These are phyloP conservation scores for Baronia brevicornis DNA, from an alignment of 2,888 invertebrate genomes.

Conservation along the genomic window DNA sequence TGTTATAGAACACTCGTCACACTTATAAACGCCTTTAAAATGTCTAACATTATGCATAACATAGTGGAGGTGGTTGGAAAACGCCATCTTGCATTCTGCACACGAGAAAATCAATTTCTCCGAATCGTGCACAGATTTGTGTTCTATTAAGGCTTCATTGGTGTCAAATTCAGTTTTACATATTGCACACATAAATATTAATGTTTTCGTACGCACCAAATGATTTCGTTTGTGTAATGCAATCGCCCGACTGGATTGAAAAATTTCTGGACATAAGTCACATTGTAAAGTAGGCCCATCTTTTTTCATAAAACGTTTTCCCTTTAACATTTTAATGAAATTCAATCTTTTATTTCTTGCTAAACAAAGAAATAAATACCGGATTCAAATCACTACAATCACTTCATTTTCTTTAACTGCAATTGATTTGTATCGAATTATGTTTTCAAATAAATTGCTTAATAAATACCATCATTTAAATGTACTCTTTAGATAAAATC, in stretches of 20 bases:
- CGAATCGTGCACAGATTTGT: constrained; percentile 23
- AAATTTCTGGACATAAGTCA: constrained; percentile 1
- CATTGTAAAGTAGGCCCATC: neutral
- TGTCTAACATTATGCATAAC: constrained; percentile 25
- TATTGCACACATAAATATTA: constrained; percentile 4
- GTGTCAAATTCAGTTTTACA: constrained; percentile 20
- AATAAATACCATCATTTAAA: no score
- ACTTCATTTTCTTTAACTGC: no score
- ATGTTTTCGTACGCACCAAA: neutral
- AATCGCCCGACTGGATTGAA: neutral
- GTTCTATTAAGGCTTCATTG: constrained; percentile 25
- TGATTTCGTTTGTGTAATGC: neutral
- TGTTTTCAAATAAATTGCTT: no score
- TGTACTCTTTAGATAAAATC: no score
- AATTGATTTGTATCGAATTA: no score
- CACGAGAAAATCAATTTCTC: constrained; percentile 24
- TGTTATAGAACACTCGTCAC: constrained; percentile 24
- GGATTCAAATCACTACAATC: no score
- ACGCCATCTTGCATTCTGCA: constrained; percentile 25
- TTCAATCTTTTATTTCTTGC: neutral
- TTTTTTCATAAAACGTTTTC: no score
- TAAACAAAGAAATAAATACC: no score
- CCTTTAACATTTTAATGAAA: neutral
- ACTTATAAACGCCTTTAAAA: constrained; percentile 15
- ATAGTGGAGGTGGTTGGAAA: constrained; percentile 27